Conservation (phyloP, 2,797 vertebrate species). For the Neosilurus mollespiculum region DNA sequence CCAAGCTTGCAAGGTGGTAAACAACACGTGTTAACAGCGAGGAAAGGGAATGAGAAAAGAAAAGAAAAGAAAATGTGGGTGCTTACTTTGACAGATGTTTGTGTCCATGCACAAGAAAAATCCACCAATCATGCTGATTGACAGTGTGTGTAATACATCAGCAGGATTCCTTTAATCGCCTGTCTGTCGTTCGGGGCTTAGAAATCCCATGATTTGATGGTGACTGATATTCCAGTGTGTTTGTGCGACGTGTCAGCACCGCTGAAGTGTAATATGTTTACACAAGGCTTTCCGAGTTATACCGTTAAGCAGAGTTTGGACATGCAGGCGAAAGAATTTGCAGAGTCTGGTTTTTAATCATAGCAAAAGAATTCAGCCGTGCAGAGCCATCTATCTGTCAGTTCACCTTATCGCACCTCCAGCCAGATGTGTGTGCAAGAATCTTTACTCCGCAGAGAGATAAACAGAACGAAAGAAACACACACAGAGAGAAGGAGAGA, state of each 20-base stretch:
- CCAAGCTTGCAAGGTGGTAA: too few relatives aligned
- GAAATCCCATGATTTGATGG: neutral
- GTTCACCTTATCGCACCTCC: constrained; percentile 23
- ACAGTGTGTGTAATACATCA: neutral
- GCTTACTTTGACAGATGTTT: too few relatives aligned
- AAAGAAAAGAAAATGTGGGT: too few relatives aligned
- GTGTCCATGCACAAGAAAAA: too few relatives aligned
- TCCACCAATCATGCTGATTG: too few relatives aligned
- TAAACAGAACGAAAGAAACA: neutral
- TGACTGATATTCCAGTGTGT: neutral
- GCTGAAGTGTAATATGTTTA: neutral
- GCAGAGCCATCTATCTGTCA: constrained; percentile 41
- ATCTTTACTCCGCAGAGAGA: neutral
- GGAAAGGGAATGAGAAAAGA: too few relatives aligned
- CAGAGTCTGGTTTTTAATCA: constrained; percentile 19
- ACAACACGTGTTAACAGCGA: too few relatives aligned
- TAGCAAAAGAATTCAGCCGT: constrained; percentile 36
- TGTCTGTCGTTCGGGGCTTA: neutral
- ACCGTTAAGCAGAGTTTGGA: constrained; percentile 11
- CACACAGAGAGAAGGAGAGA: too few relatives aligned
- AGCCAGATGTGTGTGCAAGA: constrained; percentile 31
- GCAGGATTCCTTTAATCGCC: neutral
- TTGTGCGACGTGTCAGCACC: neutral
- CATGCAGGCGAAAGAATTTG: constrained; percentile 38
- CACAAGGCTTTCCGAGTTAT: neutral